These are phyloP conservation scores for Charaxes varanes DNA, from an alignment of 1,140 invertebrate species.

Conservation along the genomic window DNA sequence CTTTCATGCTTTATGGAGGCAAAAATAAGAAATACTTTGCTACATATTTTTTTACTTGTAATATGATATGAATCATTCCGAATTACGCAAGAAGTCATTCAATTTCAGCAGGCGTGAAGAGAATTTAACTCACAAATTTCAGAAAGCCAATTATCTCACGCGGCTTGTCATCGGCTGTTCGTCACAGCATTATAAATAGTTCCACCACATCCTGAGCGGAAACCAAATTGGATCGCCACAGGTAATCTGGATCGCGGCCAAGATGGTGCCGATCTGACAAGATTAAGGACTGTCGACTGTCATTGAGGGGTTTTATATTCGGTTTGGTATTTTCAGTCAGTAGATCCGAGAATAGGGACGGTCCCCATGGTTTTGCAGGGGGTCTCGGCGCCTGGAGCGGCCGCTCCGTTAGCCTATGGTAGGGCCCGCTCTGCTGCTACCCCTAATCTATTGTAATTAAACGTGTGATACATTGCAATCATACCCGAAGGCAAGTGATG, in stretches of 20 bases:
- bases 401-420: too few relatives aligned
- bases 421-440: too few relatives aligned
- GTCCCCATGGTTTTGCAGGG: too few relatives aligned
- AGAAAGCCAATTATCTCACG: conserved; percentile 8
- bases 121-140: conserved; percentile 6
- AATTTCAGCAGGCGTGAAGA: not conserved
- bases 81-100: not conserved
- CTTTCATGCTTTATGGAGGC: too few relatives aligned
- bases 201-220: conserved; percentile 10
- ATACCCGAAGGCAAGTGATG: too few relatives aligned
- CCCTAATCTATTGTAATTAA: too few relatives aligned
- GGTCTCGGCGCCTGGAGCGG: too few relatives aligned
- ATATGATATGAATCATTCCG: conserved; percentile 1
- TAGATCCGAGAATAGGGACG: too few relatives aligned
- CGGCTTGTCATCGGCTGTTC: conserved; percentile 8
- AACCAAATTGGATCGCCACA: conserved; percentile 8
- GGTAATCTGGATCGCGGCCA: conserved; percentile 5
- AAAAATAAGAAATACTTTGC: too few relatives aligned
- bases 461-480: too few relatives aligned
- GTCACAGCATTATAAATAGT: conserved; percentile 10
- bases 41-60: too few relatives aligned
- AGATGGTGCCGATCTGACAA: not conserved
- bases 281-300: not conserved
- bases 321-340: too few relatives aligned
- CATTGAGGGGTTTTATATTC: not conserved